Percentiles rank a stretch among this genome's conserved stretches.
These are phyloP conservation scores for Atractosteus spatula DNA, from an alignment of 2,113 vertebrate species.

Conservation along the genomic window DNA sequence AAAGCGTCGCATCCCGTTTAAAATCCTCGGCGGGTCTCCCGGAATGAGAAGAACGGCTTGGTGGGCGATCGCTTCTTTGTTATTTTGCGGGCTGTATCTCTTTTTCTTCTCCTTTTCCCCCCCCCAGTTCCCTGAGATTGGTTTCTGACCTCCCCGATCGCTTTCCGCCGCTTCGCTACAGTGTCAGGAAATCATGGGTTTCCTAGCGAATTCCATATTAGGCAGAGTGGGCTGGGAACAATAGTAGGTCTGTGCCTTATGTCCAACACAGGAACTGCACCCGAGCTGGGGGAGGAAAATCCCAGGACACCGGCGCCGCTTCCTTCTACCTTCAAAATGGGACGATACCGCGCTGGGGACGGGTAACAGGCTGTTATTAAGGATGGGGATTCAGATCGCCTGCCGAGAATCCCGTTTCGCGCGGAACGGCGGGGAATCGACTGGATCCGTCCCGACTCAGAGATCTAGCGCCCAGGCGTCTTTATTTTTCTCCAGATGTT, in stretches of 20 bases:
- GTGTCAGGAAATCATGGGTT: conserved; percentile 40
- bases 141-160: background rate
- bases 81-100: too few relatives aligned
- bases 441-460: too few relatives aligned
- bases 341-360: background rate
- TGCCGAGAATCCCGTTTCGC: too few relatives aligned
- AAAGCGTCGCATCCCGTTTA: conserved; percentile 27
- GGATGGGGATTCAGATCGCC: too few relatives aligned
- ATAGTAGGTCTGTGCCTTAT: conserved; percentile 40
- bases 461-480: too few relatives aligned
- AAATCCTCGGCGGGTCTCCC: background rate
- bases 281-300: conserved; percentile 14
- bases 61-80: background rate
- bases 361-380: too few relatives aligned
- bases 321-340: background rate
- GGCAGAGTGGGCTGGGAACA: conserved; percentile 48
- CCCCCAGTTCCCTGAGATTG: too few relatives aligned
- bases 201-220: conserved; percentile 25
- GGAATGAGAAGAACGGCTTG: background rate
- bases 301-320: conserved; percentile 12
- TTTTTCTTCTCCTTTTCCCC: too few relatives aligned
- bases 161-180: conserved; percentile 14
- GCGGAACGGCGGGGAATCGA: too few relatives aligned
- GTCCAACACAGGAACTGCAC: conserved; percentile 25
- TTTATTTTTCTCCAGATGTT: too few relatives aligned